Base-by-base conservation (phyloP, 2,113 vertebrate species). In the Hystrix brachyura region DNA sequence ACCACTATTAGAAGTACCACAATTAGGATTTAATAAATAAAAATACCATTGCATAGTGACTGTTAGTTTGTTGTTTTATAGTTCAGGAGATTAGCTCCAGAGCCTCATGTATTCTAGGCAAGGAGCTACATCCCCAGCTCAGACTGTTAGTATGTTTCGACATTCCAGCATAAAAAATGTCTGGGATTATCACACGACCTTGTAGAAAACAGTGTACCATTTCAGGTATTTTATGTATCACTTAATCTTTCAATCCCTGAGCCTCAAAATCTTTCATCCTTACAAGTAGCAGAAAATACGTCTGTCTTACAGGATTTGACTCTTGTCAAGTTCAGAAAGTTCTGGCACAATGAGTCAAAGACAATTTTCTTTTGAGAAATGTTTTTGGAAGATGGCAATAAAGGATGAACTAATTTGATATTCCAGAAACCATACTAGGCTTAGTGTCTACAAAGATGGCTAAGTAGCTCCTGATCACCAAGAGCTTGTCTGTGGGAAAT, bases 161-260 rank as follows among this genome's bases (percentile, higher is more conserved):
- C 9, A 71, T 92, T 87, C 21, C 32, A 69, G 3, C 80, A n/a
- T 69, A 78, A 78, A 96, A 91, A 83, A 19, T 55, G 46, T n/a
- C 51, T 64, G 60, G 14, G 18, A 80, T 25, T 80, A 62, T 69
- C 18, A 86, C 57, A 65, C 21, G 46, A 82, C 57, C 74, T 62
- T 86, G 10, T 18, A 84, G 51, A 87, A 96, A 79, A 55, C 17
- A 76, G 12, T 51, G 38, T 32, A 60, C 21, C 7, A 69, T 86
- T 83, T 74, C 21, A 81, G 5, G 19, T 71, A 29, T 72, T 95
- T 86, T 74, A 71, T 29, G 79, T 95, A 93, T 95, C 57, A 87
- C 34, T 34, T 34, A 74, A 27, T 84, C 25, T 92, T 72, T 46
- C 19, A 53, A 79, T 51, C n/a, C 60, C 64, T 51, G 27, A 87